Evolutionary conservation across 2,888 invertebrate genomes (phyloP), one percentile per base, ranked within the genome.

Genomic region (Therioaphis trifolii): DNA sequence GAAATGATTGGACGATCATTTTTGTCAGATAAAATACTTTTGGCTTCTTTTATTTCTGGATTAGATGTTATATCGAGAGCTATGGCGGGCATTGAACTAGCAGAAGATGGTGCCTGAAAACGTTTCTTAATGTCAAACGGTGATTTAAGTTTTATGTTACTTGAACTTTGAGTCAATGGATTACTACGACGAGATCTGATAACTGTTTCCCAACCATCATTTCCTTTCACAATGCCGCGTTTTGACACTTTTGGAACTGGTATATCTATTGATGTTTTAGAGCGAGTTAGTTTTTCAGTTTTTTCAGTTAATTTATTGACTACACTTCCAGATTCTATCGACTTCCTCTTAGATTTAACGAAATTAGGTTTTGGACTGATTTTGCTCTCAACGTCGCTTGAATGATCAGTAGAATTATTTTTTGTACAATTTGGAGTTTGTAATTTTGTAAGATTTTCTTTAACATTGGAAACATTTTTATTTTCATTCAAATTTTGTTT

Each of bases 141-240:
- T 15, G 74, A 71, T 55, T 86, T 85, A 24, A 76, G 72, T 77
- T 86, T 87, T 29, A 87, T 85, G 76, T 85, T 87, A 43, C 86
- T 85, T 18, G 86, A 85, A 84, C 87, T 87, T 72, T 84, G 87
- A 49, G 86, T 87, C 77, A 86, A 85, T 71, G 92, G 92, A 87
- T 93, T 93, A 0, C 91, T 92, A 74, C 93, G 91, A 86, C 87
- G 90, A 89, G 86, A 86, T 71, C 80, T 69, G 87, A 95, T 93
- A 0, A 97, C 97, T 0, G 95, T 97, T 85, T 96, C 91, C 97
- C 97, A 97, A 0, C 97, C 97, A 86, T 95, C 95, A 27, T 88
- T 88, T 46, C 84, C 85, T 89, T 85, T 90, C 89, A 75, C 87
- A 89, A 84, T 89, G 58, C 61, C 21, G 85, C 86, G 74, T 88